Conservation (phyloP, 2,113 vertebrate genomes). For the Nettapus auritus region DNA sequence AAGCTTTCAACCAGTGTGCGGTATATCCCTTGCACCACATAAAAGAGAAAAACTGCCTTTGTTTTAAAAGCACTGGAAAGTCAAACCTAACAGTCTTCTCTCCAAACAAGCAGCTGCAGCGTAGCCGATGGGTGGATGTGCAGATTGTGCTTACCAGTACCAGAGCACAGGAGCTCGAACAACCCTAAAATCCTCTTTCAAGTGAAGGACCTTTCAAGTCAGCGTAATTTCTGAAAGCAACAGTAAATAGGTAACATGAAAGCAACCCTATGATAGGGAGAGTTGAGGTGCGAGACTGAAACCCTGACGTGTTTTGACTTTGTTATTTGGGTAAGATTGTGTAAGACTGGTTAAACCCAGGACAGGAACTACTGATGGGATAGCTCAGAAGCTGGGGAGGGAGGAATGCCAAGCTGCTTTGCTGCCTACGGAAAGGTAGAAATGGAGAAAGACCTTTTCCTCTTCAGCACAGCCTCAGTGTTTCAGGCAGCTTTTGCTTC, state of each 20-base stretch:
- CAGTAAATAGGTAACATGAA: neutral
- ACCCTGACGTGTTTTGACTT: fast-evolving
- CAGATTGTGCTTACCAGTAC: fast-evolving
- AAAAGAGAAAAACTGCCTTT: neutral
- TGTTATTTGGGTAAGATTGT: fast-evolving
- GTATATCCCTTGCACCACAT: neutral
- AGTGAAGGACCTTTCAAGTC: neutral
- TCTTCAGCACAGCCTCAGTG: neutral
- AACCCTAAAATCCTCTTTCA: neutral
- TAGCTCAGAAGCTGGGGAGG: neutral
- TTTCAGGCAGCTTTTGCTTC: neutral
- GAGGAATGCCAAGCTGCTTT: neutral
- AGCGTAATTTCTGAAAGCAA: neutral
- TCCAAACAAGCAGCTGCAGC: neutral
- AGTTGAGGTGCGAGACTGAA: neutral
- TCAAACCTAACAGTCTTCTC: neutral
- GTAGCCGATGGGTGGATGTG: fast-evolving
- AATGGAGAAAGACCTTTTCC: neutral
- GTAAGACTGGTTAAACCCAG: neutral
- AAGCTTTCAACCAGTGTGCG: neutral
- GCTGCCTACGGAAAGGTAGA: neutral
- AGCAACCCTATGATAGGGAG: fast-evolving
- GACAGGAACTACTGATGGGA: fast-evolving
- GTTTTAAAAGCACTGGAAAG: neutral
- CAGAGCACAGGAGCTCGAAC: fast-evolving